Conservation (phyloP, 2,797 vertebrate species). For the Mico argentatus region DNA sequence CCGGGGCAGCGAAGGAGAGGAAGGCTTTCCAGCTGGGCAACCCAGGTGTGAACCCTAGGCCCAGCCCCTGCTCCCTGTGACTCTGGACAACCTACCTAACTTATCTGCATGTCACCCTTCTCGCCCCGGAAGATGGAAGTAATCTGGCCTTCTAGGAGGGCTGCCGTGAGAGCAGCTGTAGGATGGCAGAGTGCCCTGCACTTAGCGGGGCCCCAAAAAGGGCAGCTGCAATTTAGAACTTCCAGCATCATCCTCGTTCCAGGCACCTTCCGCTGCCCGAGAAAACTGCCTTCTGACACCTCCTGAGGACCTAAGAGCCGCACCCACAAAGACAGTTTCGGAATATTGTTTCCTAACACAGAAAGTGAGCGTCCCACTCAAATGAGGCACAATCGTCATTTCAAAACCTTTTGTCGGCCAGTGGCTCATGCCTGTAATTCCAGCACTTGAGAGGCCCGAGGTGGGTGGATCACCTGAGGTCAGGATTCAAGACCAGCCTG, state of each 20-base stretch:
- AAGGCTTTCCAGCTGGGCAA: background rate
- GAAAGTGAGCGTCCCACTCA: background rate
- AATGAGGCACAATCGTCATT: rapidly evolving
- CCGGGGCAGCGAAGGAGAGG: too few relatives aligned
- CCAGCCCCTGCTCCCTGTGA: background rate
- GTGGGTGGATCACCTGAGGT: background rate
- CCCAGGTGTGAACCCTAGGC: background rate
- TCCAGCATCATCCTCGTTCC: background rate
- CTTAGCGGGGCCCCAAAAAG: rapidly evolving
- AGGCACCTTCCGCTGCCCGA: too few relatives aligned
- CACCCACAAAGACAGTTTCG: rapidly evolving
- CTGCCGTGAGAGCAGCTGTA: background rate
- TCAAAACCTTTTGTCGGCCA: background rate
- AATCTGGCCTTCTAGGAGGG: too few relatives aligned
- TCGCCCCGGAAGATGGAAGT: background rate
- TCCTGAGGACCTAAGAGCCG: rapidly evolving
- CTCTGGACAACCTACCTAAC: background rate
- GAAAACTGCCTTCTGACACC: background rate
- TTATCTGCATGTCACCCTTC: background rate
- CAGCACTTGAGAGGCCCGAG: background rate
- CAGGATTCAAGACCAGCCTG: background rate
- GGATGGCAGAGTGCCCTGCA: background rate
- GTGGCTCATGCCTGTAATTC: background rate
- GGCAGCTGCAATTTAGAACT: rapidly evolving
- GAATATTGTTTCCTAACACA: background rate